Base-by-base conservation (phyloP, 2,113 vertebrate species). In the Meriones unguiculatus region DNA sequence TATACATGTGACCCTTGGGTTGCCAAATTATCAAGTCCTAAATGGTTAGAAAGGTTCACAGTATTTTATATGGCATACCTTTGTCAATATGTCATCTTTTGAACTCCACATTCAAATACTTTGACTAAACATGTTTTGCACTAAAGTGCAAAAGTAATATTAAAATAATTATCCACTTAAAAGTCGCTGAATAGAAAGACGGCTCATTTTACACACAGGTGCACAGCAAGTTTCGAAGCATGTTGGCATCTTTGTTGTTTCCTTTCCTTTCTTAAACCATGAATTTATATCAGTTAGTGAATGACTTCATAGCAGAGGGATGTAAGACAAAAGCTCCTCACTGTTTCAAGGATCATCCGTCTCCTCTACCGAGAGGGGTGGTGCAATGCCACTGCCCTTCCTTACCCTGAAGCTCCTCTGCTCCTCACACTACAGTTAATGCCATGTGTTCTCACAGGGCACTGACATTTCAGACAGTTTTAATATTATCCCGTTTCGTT, bases 401-500 rank as follows among this genome's bases (percentile, higher is more conserved):
- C 28, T 92, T 9, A n/a, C 1, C 75, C 88, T 90, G 95, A 95
- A 92, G 9, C 87, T 93, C 96, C 92, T 67, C 65, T 89, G 54
- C 9, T 87, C 14, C 92, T 96, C 59, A 89, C 81, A 78, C 32
- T 22, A 89, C 95, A 95, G 93, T 91, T 95, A 95, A 97, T 92
- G 95, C 94, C 75, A 82, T 88, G 35, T 81, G 84, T 90, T 93
- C 92, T 90, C 57, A 46, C 12, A 90, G 38, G 78, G 32, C 28
- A 91, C 89, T 41, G 8, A 95, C 54, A 93, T 50, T 50, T 96
- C 52, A 78, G 91, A 91, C 81, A 96, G 94, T 96, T 96, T 93
- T 96, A 95, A 67, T 57, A 77, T 81, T 87, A 92, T 81, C 77
- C 82, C 94, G 90, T 93, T 52, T 65, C 93, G 57, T 86, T 95